Base-by-base conservation (phyloP, 2,113 vertebrate species). In the Zosterops lateralis region DNA sequence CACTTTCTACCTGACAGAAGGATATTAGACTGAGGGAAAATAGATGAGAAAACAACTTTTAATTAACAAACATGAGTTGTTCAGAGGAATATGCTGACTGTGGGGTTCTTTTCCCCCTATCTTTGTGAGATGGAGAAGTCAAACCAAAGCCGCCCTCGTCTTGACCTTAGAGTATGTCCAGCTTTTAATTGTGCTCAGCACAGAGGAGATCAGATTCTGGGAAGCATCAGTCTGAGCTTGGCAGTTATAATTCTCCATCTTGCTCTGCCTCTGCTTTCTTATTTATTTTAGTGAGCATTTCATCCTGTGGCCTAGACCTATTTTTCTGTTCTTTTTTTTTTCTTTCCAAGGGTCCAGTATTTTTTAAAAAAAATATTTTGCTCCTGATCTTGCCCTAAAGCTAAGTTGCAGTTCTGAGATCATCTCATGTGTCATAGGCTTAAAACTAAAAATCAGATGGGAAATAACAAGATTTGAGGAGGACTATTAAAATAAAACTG, bases 41-140 rank as follows among this genome's bases (percentile, higher is more conserved):
- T n/a, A 92, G 75, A 95, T 93, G 81, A 47, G 91, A 89, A 95
- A 94, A 92, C 81, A 94, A 74, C 64, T 91, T 96, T 92, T 95
- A 97, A 92, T 95, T 96, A 95, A 91, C 81, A 96, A 95, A 96
- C 84, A 85, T 77, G 84, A 87, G 74, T 24, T 84, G 64, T 76
- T 83, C 42, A 26, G 51, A 20, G 12, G 54, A 79, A 93, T 82
- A 50, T 40, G 87, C 91, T 95, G 92, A 95, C 87, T 0, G 1
- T 4, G 5, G 25, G 3, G 0, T 38, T 36, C 14, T 36, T 79
- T 73, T 86, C 5, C 13, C 13, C 3, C 51, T 73, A 0, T 1
- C 56, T 75, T 71, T 81, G 36, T 89, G 32, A 36, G 76, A 72
- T 26, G 28, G 44, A 79, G 61, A 78, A 84, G 61, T 38, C 26